Evolutionary conservation across 1,140 invertebrate genomes (phyloP).

Genomic region (Drosophila santomea): DNA sequence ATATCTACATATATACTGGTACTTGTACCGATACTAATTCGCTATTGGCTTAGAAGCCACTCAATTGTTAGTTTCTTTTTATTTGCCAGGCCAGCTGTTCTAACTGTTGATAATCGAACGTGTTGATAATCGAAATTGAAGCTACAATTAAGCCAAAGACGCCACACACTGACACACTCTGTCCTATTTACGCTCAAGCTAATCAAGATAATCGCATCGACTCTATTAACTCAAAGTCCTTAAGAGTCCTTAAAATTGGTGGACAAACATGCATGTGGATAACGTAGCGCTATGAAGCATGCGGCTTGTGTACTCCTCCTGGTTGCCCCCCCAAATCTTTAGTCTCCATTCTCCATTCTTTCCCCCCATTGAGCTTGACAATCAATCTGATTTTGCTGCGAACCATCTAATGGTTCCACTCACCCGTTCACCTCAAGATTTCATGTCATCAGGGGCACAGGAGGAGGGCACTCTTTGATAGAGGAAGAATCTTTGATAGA

Average conservation of each 20-base stretch:
- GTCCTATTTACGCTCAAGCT: slow-evolving; percentile 2
- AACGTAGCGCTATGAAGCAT: slow-evolving; percentile 12
- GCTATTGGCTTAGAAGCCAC: slow-evolving; percentile 26
- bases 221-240: background rate
- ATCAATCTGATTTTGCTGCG: slow-evolving; percentile 38
- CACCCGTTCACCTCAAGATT: background rate
- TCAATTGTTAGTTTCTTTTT: slow-evolving; percentile 13
- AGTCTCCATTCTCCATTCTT: background rate
- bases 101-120: slow-evolving; percentile 67
- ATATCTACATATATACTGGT: slow-evolving; percentile 22
- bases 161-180: background rate
- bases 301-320: slow-evolving; percentile 7
- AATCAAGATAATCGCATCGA: background rate
- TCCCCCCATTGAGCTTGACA: slow-evolving; percentile 35
- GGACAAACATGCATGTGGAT: slow-evolving; percentile 7
- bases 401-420: slow-evolving; percentile 17
- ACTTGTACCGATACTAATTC: slow-evolving; percentile 14
- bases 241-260: background rate
- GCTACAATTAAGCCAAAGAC: slow-evolving; percentile 7
- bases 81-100: slow-evolving; percentile 10
- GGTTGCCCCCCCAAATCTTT: background rate
- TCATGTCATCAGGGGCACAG: background rate
- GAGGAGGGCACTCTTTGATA: background rate
- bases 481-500: slow-evolving; percentile 3
- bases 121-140: slow-evolving; percentile 54